phyloP scores from a whole-genome alignment of 2,888 invertebrate species.

The Linyphia triangularis region DNA sequence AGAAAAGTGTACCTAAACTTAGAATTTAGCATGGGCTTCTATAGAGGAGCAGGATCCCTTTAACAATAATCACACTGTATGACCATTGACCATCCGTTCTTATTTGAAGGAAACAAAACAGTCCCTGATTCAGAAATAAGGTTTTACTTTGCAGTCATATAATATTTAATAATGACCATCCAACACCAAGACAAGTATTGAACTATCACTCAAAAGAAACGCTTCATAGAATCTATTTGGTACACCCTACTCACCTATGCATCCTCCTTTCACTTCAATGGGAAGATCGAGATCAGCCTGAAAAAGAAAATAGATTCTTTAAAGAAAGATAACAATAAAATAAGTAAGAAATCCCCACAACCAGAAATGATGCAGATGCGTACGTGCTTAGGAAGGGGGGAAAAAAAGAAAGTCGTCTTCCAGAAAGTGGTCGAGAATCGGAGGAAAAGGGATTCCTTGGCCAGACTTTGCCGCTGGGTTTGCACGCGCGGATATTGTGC shows the following conservation, averaged over 20 bases:
- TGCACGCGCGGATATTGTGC: constrained; percentile 51
- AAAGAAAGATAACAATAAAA: constrained; percentile 1
- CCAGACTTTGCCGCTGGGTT: constrained; percentile 1
- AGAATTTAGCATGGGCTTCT: too few species aligned
- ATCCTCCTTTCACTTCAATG: constrained; percentile 89
- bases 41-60: too few species aligned
- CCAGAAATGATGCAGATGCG: not conserved
- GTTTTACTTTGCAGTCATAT: too few species aligned
- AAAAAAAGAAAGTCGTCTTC: too few species aligned
- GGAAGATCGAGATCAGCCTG: constrained; percentile 90
- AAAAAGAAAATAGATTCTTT: constrained; percentile 79
- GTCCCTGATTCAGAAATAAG: too few species aligned
- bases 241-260: constrained; percentile 85
- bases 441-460: constrained; percentile 8
- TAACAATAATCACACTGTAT: too few species aligned
- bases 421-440: constrained; percentile 9
- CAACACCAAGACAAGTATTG: not conserved
- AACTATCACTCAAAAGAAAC: not conserved
- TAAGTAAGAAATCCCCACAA: not conserved
- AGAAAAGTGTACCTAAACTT: too few species aligned
- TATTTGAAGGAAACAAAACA: too few species aligned
- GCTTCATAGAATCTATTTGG: too few species aligned
- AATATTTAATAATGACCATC: too few species aligned
- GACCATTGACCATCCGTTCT: too few species aligned
- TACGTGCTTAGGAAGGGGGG: not conserved